These are phyloP conservation scores for Cremastobaeus sp. DNA, from an alignment of 2,888 invertebrate species.

Conservation along the genomic window DNA sequence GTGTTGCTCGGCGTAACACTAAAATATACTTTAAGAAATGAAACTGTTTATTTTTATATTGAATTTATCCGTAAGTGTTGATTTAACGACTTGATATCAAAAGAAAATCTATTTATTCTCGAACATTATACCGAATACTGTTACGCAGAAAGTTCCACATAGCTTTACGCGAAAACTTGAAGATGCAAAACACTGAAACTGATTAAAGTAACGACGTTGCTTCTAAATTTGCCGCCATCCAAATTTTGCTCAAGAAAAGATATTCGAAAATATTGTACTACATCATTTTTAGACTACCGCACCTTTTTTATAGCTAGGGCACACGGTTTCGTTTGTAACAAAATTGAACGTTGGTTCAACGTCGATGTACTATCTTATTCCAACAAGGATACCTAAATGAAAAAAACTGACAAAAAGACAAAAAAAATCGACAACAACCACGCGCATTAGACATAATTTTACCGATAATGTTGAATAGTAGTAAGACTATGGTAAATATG, in stretches of 20 bases:
- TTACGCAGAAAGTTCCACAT: too few relatives aligned
- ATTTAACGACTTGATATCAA: too few relatives aligned
- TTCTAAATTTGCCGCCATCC: slow-evolving; percentile 52
- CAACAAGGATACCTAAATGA: slow-evolving; percentile 2
- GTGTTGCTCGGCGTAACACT: too few relatives aligned
- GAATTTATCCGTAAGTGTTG: too few relatives aligned
- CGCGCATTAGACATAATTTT: slow-evolving; percentile 11
- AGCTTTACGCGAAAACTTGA: too few relatives aligned
- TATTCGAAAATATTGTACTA: slow-evolving; percentile 46
- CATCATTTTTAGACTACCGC: slow-evolving; percentile 28
- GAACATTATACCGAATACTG: too few relatives aligned
- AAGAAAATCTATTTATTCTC: too few relatives aligned
- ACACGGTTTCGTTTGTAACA: slow-evolving; percentile 14
- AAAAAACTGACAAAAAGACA: slow-evolving; percentile 5
- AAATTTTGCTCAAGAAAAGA: slow-evolving; percentile 56
- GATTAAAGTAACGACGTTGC: too few relatives aligned
- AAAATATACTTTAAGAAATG: too few relatives aligned
- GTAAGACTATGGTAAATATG: slow-evolving; percentile 50
- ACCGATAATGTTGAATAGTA: slow-evolving; percentile 53
- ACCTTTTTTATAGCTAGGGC: slow-evolving; percentile 18
- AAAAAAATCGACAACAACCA: background rate
- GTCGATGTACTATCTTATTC: slow-evolving; percentile 35
- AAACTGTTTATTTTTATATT: too few relatives aligned
- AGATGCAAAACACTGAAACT: too few relatives aligned
- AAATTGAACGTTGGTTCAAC: slow-evolving; percentile 41